These are phyloP conservation scores for Himalopsyche tibetana DNA, from an alignment of 2,888 invertebrate species.

Conservation along the genomic window DNA sequence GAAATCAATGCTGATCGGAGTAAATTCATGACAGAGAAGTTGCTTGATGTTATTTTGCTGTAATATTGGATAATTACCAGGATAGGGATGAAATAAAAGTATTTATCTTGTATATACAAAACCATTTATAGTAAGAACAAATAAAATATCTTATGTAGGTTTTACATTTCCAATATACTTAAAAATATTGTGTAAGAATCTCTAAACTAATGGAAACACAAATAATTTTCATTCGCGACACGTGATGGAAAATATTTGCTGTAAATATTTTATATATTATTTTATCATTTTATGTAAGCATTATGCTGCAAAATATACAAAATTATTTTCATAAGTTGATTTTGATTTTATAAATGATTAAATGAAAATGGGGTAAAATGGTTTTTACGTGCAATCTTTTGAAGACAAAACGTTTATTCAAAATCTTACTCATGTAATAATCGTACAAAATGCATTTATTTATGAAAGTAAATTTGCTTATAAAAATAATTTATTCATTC, in stretches of 20 bases:
- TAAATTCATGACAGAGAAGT: background rate
- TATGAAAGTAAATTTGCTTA: background rate
- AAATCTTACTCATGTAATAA: background rate
- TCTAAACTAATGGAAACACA: constrained; percentile 65
- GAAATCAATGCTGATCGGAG: background rate
- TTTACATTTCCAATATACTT: constrained; percentile 62
- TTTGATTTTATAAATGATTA: constrained; percentile 1
- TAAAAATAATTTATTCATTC: constrained; percentile 34
- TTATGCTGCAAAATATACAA: constrained; percentile 7
- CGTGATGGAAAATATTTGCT: constrained; percentile 60
- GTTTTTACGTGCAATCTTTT: background rate
- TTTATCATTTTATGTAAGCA: constrained; percentile 39
- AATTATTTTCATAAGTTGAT: background rate
- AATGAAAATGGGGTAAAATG: background rate
- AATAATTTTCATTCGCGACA: constrained; percentile 57
- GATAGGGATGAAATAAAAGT: constrained; percentile 50
- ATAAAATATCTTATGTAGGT: constrained; percentile 62
- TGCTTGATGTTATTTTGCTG: background rate
- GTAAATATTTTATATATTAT: constrained; percentile 59
- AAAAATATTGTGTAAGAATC: constrained; percentile 61
- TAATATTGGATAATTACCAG: background rate
- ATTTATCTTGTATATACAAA: constrained; percentile 63
- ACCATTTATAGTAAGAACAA: constrained; percentile 65
- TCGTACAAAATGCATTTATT: constrained; percentile 12
- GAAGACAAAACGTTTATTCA: background rate